Conservation (phyloP, 2,888 invertebrate genomes). For the Eilema depressum region DNA sequence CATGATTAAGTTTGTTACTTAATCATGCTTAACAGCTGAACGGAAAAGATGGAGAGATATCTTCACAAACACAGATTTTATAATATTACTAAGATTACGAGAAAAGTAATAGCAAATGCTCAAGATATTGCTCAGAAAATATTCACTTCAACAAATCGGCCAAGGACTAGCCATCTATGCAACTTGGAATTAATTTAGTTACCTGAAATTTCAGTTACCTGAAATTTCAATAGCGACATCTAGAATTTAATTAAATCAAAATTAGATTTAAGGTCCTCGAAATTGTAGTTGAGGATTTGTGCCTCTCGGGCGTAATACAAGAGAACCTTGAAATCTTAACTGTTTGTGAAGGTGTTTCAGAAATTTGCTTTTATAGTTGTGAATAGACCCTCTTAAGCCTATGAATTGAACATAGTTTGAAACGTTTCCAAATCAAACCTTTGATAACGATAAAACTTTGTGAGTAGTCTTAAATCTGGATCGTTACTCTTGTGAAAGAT, state of each 20-base stretch:
- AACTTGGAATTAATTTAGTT: constrained; percentile 13
- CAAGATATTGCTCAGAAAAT: background rate
- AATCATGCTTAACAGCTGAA: too few relatives aligned
- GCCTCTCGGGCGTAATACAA: constrained; percentile 3
- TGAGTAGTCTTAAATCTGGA: background rate
- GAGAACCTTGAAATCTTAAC: background rate
- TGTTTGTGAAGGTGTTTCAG: background rate
- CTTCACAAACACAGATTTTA: too few relatives aligned
- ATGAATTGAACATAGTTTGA: background rate
- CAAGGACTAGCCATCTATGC: background rate
- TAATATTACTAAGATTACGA: background rate
- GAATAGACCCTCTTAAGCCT: background rate
- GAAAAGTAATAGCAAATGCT: background rate
- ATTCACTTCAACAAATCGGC: background rate
- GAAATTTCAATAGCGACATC: constrained; percentile 17
- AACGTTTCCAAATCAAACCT: too few relatives aligned
- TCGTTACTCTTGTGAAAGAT: background rate
- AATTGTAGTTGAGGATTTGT: constrained; percentile 13
- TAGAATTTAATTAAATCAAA: constrained; percentile 27
- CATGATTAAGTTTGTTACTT: too few relatives aligned
- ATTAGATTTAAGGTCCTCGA: constrained; percentile 16
- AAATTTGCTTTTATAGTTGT: background rate
- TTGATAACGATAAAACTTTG: background rate
- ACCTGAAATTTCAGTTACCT: constrained; percentile 23
- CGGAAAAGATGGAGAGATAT: too few relatives aligned